Evolutionary conservation across 2,113 vertebrate genomes (phyloP).

Genomic region (Tetrao urogallus): DNA sequence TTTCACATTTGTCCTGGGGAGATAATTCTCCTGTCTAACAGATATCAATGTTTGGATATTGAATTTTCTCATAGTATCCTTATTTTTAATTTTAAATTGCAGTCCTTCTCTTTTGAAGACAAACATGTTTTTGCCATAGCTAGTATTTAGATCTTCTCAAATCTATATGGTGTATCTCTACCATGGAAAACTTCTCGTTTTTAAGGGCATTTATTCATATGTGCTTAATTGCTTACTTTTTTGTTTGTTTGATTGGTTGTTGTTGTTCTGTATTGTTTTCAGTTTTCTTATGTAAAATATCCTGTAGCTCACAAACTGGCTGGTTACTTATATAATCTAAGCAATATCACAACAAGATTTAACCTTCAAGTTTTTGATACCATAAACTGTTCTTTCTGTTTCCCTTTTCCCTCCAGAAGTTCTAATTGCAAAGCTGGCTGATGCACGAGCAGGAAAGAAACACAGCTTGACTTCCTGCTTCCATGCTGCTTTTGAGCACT

Average conservation of each 20-base stretch:
- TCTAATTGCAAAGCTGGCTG: background rate
- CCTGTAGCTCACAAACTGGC: background rate
- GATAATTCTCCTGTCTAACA: background rate
- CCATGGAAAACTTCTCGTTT: background rate
- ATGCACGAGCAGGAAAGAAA: background rate
- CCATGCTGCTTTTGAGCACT: rapidly evolving
- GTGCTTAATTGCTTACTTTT: background rate
- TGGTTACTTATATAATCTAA: background rate
- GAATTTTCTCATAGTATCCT: background rate
- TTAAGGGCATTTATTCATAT: background rate
- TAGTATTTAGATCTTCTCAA: background rate
- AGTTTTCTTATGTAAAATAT: background rate
- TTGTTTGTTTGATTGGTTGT: background rate
- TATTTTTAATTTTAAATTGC: background rate
- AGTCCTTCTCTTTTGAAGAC: background rate
- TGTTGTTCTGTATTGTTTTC: background rate
- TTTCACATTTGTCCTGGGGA: background rate
- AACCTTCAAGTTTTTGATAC: background rate
- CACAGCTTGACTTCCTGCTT: background rate
- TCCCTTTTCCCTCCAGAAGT: background rate
- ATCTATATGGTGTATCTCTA: background rate
- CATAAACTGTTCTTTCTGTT: background rate
- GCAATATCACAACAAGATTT: background rate
- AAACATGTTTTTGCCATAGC: background rate
- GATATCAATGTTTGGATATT: background rate